phyloP scores from a whole-genome alignment of 1,140 invertebrate genomes.

The Chironomus tepperi region DNA sequence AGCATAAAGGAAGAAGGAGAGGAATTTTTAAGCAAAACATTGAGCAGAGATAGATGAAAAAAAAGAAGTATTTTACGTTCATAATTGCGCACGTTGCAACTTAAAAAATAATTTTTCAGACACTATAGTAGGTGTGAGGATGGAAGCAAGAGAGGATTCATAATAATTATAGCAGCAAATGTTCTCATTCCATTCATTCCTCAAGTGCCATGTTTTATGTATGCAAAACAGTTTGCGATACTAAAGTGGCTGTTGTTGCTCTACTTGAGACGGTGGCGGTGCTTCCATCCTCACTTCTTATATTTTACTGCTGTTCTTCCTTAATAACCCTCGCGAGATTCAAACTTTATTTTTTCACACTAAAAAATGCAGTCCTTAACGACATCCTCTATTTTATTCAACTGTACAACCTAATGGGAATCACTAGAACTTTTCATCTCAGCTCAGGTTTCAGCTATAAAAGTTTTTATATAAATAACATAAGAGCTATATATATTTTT shows the following conservation, averaged over 20 bases:
- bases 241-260: constrained; percentile 12
- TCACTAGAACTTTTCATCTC: too few relatives aligned
- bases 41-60: not conserved
- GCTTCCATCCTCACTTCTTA: not conserved
- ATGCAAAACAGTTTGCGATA: not conserved
- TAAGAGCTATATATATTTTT: too few relatives aligned
- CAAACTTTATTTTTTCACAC: too few relatives aligned
- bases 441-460: too few relatives aligned
- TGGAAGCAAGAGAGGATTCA: too few relatives aligned
- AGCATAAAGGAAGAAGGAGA: not conserved
- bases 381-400: too few relatives aligned
- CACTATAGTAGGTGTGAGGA: not conserved
- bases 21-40: not conserved
- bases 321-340: not conserved
- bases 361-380: too few relatives aligned
- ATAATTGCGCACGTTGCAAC: constrained; percentile 22
- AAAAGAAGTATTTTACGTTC: not conserved
- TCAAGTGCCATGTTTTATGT: not conserved
- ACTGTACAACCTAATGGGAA: too few relatives aligned
- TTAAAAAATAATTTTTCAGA: constrained; percentile 21
- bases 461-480: too few relatives aligned
- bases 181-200: not conserved
- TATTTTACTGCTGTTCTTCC: not conserved
- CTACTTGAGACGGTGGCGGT: not conserved
- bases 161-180: not conserved